These are phyloP conservation scores for Ormia ochracea DNA, from an alignment of 2,888 invertebrate genomes.

Conservation along the genomic window DNA sequence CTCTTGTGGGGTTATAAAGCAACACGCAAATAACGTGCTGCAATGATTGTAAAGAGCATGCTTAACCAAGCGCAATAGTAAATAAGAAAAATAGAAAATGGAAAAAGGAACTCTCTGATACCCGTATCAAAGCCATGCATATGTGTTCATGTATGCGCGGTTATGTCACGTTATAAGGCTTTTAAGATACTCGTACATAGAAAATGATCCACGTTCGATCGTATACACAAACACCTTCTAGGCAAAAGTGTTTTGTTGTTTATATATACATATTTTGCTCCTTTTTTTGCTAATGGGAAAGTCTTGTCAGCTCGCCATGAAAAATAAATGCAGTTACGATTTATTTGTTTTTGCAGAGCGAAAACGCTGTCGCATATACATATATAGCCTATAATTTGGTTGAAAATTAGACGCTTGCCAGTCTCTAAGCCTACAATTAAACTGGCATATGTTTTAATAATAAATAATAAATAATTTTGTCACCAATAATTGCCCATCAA, in stretches of 20 bases:
- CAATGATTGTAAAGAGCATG: conserved; percentile 46
- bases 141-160: conserved; percentile 26
- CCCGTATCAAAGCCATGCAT: not conserved
- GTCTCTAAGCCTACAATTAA: conserved; percentile 20
- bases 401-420: not conserved
- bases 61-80: conserved; percentile 56
- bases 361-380: not conserved
- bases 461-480: conserved; percentile 59
- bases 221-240: conserved; percentile 35
- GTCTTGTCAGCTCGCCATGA: conserved; percentile 54
- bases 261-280: not conserved
- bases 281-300: conserved; percentile 57
- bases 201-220: conserved; percentile 5
- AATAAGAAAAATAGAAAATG: not conserved
- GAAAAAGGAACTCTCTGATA: conserved; percentile 11
- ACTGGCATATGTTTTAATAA: conserved; percentile 22
- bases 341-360: conserved; percentile 23
- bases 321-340: conserved; percentile 51
- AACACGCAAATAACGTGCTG: conserved; percentile 51
- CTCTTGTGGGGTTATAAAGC: conserved; percentile 5
- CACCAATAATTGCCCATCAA: conserved; percentile 41
- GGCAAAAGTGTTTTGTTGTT: conserved; percentile 35
- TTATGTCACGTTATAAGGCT: conserved; percentile 42
- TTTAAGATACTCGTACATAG: conserved; percentile 29
- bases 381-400: not conserved